Conservation (phyloP, 2,797 vertebrate genomes). For the Tachyglossus aculeatus region DNA sequence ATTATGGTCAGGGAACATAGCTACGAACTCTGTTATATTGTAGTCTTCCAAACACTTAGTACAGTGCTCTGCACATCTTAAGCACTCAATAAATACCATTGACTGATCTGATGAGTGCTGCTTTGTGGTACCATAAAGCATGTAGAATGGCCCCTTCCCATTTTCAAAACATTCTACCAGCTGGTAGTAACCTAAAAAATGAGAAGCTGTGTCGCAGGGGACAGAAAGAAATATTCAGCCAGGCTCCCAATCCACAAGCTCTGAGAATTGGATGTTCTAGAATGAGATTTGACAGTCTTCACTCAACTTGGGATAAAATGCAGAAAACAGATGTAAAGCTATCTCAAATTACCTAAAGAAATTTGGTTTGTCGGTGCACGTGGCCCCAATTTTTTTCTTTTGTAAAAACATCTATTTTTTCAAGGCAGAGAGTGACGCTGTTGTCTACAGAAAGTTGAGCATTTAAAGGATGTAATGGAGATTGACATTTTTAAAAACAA, state of each 20-base stretch:
- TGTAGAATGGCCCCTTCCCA: too few species aligned
- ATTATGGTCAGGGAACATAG: too few species aligned
- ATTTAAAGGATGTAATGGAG: neutral
- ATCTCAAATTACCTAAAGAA: neutral
- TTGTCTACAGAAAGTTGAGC: constrained; percentile 5
- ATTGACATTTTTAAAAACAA: neutral
- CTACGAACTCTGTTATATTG: too few species aligned
- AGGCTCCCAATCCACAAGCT: neutral
- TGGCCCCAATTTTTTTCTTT: neutral
- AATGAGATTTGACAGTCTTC: neutral
- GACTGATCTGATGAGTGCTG: too few species aligned
- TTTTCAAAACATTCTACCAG: neutral
- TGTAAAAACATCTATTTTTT: constrained; percentile 7
- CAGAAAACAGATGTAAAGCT: neutral
- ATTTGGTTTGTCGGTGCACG: neutral
- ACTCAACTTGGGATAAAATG: accelerated
- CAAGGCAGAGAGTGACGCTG: constrained; percentile 2
- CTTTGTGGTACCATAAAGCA: too few species aligned
- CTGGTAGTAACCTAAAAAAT: neutral
- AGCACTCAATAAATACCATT: too few species aligned
- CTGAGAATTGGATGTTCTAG: neutral
- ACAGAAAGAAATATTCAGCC: neutral
- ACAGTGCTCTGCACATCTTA: too few species aligned
- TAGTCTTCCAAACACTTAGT: too few species aligned
- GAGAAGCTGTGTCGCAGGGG: neutral